These are phyloP conservation scores for Scleropages formosus DNA, from an alignment of 2,797 vertebrate genomes.

Conservation along the genomic window DNA sequence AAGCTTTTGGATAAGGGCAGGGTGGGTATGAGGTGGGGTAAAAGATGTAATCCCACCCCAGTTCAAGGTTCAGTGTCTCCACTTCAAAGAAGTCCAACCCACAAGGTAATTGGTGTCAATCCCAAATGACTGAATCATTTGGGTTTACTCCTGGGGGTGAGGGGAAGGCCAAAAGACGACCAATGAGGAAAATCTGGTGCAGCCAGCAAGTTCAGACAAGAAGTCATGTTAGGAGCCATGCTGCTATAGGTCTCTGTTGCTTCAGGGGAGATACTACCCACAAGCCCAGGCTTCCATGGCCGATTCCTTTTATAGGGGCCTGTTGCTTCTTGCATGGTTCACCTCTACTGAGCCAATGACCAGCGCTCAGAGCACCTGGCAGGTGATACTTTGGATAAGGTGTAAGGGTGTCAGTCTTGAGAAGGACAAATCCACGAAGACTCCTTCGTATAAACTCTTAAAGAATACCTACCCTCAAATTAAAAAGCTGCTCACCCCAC, in stretches of 20 bases:
- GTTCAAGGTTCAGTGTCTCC: background rate
- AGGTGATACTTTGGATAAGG: conserved; percentile 50
- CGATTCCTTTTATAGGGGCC: background rate
- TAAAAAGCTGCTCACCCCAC: background rate
- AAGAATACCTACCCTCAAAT: background rate
- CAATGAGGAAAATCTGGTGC: conserved; percentile 50
- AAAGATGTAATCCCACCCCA: no score
- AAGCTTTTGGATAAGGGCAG: no score
- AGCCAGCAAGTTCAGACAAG: conserved; percentile 74
- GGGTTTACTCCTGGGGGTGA: background rate
- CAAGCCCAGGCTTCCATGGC: conserved; percentile 54
- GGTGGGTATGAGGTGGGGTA: no score
- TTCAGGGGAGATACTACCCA: conserved; percentile 49
- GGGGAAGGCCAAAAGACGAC: conserved; percentile 39
- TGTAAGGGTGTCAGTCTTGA: conserved; percentile 45
- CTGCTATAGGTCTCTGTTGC: conserved; percentile 65
- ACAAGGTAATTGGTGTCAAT: background rate
- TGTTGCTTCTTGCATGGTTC: background rate
- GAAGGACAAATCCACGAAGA: conserved; percentile 39
- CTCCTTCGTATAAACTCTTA: background rate
- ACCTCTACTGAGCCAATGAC: background rate
- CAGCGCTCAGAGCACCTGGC: conserved; percentile 48
- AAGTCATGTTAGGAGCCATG: conserved; percentile 44
- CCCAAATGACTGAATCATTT: background rate
- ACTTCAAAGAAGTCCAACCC: background rate